Evolutionary conservation across 2,797 vertebrate species (phyloP).

Genomic region (Chelon auratus): DNA sequence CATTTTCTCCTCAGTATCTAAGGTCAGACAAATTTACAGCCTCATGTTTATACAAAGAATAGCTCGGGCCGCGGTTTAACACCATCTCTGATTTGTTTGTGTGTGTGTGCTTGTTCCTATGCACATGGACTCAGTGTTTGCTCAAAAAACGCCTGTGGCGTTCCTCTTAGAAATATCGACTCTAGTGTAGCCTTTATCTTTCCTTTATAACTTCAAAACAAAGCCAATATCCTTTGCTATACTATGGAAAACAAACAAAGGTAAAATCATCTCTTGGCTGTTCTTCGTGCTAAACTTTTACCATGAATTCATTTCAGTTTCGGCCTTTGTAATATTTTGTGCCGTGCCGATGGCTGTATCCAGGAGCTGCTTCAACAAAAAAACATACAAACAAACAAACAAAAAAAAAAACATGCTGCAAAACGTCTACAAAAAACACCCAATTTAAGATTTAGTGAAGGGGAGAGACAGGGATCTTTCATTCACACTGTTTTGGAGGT

Average conservation of each 20-base stretch:
- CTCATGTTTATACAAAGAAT: constrained; percentile 42
- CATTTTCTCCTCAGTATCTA: constrained; percentile 46
- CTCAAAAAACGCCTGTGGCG: background rate
- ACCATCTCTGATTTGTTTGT: constrained; percentile 8
- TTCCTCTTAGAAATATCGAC: constrained; percentile 19
- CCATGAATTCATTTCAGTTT: constrained; percentile 5
- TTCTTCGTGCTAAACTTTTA: background rate
- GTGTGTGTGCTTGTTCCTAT: background rate
- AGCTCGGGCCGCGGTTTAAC: constrained; percentile 23
- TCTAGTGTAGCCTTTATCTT: constrained; percentile 9
- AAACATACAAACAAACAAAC: background rate
- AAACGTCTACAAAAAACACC: constrained; percentile 41
- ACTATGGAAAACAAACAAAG: background rate
- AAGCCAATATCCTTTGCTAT: background rate
- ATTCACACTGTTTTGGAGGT: constrained; percentile 56
- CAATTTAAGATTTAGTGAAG: constrained; percentile 63
- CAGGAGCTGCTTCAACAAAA: background rate
- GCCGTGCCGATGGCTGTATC: constrained; percentile 3
- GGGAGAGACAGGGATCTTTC: constrained; percentile 44
- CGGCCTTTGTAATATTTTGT: background rate
- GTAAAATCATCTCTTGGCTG: background rate
- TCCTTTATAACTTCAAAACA: constrained; percentile 8
- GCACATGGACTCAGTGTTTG: background rate
- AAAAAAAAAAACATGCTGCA: background rate
- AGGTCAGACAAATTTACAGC: constrained; percentile 74